These are phyloP conservation scores for Andrena bicolor DNA, from an alignment of 2,888 invertebrate species.

Conservation along the genomic window DNA sequence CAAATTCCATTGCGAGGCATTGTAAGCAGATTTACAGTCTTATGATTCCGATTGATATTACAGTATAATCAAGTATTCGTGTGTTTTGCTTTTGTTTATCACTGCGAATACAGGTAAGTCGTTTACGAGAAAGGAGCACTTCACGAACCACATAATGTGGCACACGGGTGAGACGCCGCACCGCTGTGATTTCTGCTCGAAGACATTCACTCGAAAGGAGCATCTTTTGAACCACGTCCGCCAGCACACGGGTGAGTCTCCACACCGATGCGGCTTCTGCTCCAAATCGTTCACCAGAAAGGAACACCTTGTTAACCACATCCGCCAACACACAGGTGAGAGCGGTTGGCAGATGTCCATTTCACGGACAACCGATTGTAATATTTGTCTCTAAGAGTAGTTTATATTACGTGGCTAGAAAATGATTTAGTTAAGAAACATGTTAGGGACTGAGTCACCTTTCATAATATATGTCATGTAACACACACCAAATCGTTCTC, in stretches of 20 bases:
- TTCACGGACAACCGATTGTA: slow-evolving; percentile 79
- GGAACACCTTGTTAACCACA: slow-evolving; percentile 94
- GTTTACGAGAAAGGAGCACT: slow-evolving; percentile 95
- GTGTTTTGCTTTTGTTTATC: slow-evolving; percentile 62
- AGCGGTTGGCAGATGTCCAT: slow-evolving; percentile 83
- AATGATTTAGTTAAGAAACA: slow-evolving; percentile 56
- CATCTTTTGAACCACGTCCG: slow-evolving; percentile 92
- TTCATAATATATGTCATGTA: slow-evolving; percentile 44
- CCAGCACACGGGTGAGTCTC: slow-evolving; percentile 93
- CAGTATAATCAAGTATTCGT: slow-evolving; percentile 53
- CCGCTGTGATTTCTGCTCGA: slow-evolving; percentile 92
- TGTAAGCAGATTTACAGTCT: slow-evolving; percentile 50
- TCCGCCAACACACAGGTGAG: slow-evolving; percentile 91
- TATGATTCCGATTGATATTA: slow-evolving; percentile 13
- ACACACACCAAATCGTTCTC: slow-evolving; percentile 36
- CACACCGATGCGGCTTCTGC: slow-evolving; percentile 94
- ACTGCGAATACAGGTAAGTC: slow-evolving; percentile 87
- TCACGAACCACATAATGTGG: slow-evolving; percentile 96
- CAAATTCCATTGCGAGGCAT: not conserved
- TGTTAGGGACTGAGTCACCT: slow-evolving; percentile 50
- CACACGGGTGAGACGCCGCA: slow-evolving; percentile 93
- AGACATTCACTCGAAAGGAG: slow-evolving; percentile 92
- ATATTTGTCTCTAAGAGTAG: slow-evolving; percentile 73
- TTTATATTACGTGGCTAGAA: slow-evolving; percentile 49
- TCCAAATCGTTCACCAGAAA: slow-evolving; percentile 95